Conservation (phyloP, 37 sponge, comb jelly and placozoan genomes). For the Chondrosia reniformis region DNA sequence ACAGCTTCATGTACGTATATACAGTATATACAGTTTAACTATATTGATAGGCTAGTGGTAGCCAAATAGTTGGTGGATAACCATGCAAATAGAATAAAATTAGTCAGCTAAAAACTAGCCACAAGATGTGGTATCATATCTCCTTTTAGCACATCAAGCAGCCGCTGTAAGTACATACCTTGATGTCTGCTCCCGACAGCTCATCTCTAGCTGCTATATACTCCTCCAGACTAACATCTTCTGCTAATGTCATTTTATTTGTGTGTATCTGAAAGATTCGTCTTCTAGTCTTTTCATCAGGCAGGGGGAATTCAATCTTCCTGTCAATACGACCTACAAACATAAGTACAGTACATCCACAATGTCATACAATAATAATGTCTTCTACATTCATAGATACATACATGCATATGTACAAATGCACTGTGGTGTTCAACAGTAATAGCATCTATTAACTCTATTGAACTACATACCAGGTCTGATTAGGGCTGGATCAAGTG, state of each 20-base stretch:
- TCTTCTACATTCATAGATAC: background rate
- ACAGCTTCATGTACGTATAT: too few species aligned
- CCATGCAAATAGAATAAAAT: too few species aligned
- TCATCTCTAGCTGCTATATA: slow-evolving; percentile 97
- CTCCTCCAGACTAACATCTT: slow-evolving; percentile 93
- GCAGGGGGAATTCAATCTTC: slow-evolving; percentile 98
- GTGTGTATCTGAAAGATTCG: slow-evolving; percentile 97
- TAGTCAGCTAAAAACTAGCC: too few species aligned
- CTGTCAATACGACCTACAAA: slow-evolving; percentile 92
- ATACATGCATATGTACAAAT: background rate
- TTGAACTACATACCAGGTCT: slow-evolving; percentile 76
- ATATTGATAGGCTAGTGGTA: too few species aligned
- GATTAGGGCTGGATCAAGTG: slow-evolving; percentile 97
- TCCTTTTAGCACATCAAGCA: background rate
- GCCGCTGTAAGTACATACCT: slow-evolving; percentile 51
- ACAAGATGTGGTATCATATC: background rate
- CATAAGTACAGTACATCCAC: background rate
- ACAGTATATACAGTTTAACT: too few species aligned
- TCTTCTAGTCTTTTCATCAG: slow-evolving; percentile 93
- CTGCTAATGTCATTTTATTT: slow-evolving; percentile 89
- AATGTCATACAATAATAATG: too few species aligned
- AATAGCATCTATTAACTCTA: background rate
- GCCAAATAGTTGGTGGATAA: too few species aligned
- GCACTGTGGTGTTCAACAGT: background rate
- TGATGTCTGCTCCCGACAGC: slow-evolving; percentile 97